Evolutionary conservation across 2,113 vertebrate species (phyloP), one percentile per base, ranked within the genome.

Genomic region (Pogona vitticeps): DNA sequence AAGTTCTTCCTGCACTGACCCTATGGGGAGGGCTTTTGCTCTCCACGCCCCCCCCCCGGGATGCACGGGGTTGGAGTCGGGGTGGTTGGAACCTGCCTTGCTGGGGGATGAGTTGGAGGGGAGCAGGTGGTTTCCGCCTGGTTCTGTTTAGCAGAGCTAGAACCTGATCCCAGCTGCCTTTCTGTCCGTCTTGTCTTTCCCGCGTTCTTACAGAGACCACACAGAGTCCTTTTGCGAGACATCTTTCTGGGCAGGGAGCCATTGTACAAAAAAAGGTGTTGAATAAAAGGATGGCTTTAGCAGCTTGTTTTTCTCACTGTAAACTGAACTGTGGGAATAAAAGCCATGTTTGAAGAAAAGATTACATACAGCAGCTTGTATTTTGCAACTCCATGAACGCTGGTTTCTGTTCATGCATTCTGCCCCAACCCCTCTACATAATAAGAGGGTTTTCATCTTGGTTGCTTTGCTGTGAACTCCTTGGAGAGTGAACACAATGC

Each of bases 201-300:
- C 59, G 46, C 6, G 3, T 40, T 38, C 76, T 8, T 21, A 9
- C 0, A 21, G 20, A 61, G 84, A 80, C 68, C 84, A 86, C 76
- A 46, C 67, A 14, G 88, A 82, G 46, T 1, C 10, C 80, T 87
- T 84, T 76, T 58, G 56, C 77, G 68, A 20, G 31, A 75, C 42
- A 20, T 86, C 3, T 71, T 76, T 73, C 52, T 26, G 86, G 81
- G 56, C 71, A 87, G 40, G 38, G 79, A 86, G 71, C 42, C 88
- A n/a, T 77, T 89, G 86, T 72, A 46, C 58, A 36, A 59, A 77
- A 59, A 77, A 86, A 75, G 87, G 86, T 85, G 63, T 77, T 80
- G 76, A 81, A 91, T 63, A 71, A 40, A 91, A 40, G 63, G 38
- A 63, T 71, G 63, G 61, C 46, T 91, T 76, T 78, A 82, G 63